Base-by-base conservation (phyloP, 2,888 invertebrate genomes). In the Heliconius erato region DNA sequence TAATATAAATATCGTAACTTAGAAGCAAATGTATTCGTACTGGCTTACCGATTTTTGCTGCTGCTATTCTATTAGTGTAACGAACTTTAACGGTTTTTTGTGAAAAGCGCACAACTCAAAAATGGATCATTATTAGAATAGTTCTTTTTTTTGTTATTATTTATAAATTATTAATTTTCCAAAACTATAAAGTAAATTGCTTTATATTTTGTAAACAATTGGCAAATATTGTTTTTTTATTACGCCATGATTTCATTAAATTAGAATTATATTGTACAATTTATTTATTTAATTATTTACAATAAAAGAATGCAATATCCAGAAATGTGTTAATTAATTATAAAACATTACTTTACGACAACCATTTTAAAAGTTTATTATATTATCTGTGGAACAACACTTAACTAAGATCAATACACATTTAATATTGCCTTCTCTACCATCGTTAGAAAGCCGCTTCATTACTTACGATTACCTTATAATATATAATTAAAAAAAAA, bases 1-100 rank as follows among this genome's bases (percentile, higher is more conserved):
- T 86, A 74, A 81, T 87, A 86, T 82, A 82, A 82, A 82, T 81
- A 82, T 59, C 77, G 49, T 72, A 77, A 79, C 74, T 79, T 84
- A 72, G 80, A 68, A 86, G 85, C 85, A 84, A 82, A 79, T 77
- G 79, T 81, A 79, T 68, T 81, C 79, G 81, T 72, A 76, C 77
- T 40, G 68, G 81, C 83, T 80, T 84, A 83, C 79, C 71, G 54
- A 76, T 71, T 74, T 59, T 79, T 74, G 82, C 76, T 72, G 76
- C 35, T 63, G 76, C 76, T 78, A 44, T 32, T 16, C 35, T 71
- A 35, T 14, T 68, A 63, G 76, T 79, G 63, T 80, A 72, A 72
- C 77, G 35, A 83, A 81, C 79, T 79, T 72, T 44, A 63, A 44
- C n/a, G 40, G n/a, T 44, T 44, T 72, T 23, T 72, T 72, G 44